phyloP scores from a whole-genome alignment of 2,113 vertebrate genomes.

The Meriones unguiculatus region DNA sequence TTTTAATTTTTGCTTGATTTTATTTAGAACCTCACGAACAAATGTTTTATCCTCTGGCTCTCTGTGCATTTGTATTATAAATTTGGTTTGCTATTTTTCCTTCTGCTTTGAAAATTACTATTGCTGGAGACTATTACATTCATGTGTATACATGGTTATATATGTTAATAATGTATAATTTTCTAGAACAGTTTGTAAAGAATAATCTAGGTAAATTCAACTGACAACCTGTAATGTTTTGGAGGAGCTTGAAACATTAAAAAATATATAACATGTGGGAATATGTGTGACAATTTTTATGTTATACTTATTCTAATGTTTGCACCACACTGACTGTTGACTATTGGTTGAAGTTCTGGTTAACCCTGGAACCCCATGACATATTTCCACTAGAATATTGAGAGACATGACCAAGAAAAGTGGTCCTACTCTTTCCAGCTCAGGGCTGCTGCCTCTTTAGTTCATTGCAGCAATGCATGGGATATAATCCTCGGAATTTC shows the following conservation, averaged over 20 bases:
- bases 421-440: neutral
- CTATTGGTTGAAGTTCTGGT: neutral
- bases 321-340: neutral
- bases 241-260: neutral
- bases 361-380: neutral
- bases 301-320: neutral
- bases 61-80: neutral
- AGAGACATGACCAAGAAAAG: neutral
- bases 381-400: neutral
- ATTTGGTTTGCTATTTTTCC: neutral
- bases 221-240: neutral
- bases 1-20: slow-evolving; percentile 38
- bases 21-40: slow-evolving; percentile 4
- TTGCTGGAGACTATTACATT: too few species aligned
- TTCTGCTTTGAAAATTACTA: neutral
- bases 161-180: neutral
- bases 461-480: neutral
- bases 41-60: neutral
- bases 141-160: neutral
- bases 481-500: neutral
- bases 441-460: neutral
- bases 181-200: neutral
- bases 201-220: neutral
- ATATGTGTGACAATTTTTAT: neutral
- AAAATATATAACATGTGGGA: neutral